These are phyloP conservation scores for Oxytorus armatus DNA, from an alignment of 2,888 invertebrate species.

Conservation along the genomic window DNA sequence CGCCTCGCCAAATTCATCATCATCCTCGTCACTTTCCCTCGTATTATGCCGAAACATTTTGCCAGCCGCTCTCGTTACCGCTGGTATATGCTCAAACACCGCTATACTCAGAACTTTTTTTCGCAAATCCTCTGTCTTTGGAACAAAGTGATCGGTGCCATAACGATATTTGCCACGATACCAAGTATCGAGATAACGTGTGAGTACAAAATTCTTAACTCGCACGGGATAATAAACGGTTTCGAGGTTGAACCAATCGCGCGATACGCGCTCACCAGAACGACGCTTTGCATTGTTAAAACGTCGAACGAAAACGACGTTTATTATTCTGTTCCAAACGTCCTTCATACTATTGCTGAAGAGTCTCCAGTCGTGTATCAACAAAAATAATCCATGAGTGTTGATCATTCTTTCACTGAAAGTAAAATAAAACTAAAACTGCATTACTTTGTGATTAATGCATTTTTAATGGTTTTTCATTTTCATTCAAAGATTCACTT, in stretches of 20 bases:
- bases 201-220: conserved; percentile 86
- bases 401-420: conserved; percentile 89
- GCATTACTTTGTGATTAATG: too few relatives aligned
- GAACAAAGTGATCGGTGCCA: conserved; percentile 81
- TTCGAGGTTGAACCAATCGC: conserved; percentile 89
- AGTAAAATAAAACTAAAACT: too few relatives aligned
- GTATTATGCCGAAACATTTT: conserved; percentile 70
- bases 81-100: conserved; percentile 89
- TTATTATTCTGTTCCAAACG: conserved; percentile 91
- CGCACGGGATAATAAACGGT: conserved; percentile 91
- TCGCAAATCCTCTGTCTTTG: conserved; percentile 82
- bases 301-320: conserved; percentile 89
- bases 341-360: conserved; percentile 88
- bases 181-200: conserved; percentile 89
- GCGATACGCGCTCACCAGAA: conserved; percentile 69
- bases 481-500: too few relatives aligned
- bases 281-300: conserved; percentile 81
- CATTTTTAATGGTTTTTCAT: background rate
- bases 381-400: conserved; percentile 89
- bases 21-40: background rate
- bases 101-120: conserved; percentile 85
- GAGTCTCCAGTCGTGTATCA: conserved; percentile 89
- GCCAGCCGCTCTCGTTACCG: conserved; percentile 85
- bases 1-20: conserved; percentile 66
- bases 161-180: conserved; percentile 87